Base-by-base conservation (phyloP, 2,113 vertebrate genomes). In the Natator depressus region DNA sequence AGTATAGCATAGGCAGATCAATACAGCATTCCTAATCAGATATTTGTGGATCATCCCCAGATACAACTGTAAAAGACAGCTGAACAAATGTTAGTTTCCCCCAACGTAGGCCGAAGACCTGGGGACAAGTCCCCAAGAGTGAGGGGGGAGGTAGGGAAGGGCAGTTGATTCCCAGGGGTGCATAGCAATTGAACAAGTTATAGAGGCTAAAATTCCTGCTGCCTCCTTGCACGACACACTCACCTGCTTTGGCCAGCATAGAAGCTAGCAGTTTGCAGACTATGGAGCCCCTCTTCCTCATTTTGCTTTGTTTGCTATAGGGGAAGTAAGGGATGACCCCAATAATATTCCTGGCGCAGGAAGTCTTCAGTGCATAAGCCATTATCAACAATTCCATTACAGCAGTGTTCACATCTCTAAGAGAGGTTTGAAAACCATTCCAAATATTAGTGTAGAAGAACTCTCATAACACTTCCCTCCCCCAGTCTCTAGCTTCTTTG, bases 261-360 rank as follows among this genome's bases (percentile, higher is more conserved):
- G 99, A 99, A 0, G 99, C 99, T 91, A 99, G 98, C 65, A 99
- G 97, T 95, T 99, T 99, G 98, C 99, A 99, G 69, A 99, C 99
- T 13, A 99, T 99, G 4, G 99, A 99, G 57, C 99, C 99, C 31
- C 99, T 98, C 98, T 99, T 99, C 85, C 99, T 98, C 99, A 99
- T 99, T 97, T 99, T 99, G 98, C 99, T 99, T 93, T 99, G 99
- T 93, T 99, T 99, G 98, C 99, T 99, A 97, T 99, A 99, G 31
- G 99, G 99, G 95, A 99, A 99, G 97, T 99, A 99, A 0, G 99
- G 99, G 93, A 99, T 99, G 89, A 99, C 99, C 0, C 99, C 99
- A 1, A 99, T 99, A 83, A 99, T 99, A 95, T 99, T 99, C 98
- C 99, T 98, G 92, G 99, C 99, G 89, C 99, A 99, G 84, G 99